Conservation (phyloP, 2,797 vertebrate species). For the Dipus sagitta region DNA sequence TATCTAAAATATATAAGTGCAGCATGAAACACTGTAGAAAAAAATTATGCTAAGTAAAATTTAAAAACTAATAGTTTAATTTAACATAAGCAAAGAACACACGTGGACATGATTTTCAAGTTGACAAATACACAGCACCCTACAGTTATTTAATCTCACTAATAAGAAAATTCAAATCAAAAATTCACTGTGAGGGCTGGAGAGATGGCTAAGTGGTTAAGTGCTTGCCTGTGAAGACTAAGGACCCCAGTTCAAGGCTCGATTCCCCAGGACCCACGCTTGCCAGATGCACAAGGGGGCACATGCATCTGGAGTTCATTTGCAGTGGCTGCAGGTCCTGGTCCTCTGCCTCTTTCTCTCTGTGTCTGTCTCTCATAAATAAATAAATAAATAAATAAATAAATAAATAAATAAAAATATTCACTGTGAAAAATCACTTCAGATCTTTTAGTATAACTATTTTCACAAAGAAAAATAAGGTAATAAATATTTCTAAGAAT, state of each 20-base stretch:
- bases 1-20: not conserved
- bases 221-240: too few species aligned
- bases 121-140: too few species aligned
- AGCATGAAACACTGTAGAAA: not conserved
- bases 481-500: not conserved
- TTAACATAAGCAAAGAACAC: not conserved
- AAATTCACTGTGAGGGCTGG: not conserved
- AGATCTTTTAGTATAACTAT: not conserved
- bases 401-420: not conserved
- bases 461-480: not conserved
- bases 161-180: not conserved
- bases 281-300: too few species aligned
- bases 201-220: too few species aligned
- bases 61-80: not conserved
- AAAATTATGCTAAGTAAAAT: not conserved
- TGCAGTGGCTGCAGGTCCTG: too few species aligned
- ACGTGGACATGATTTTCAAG: not conserved
- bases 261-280: too few species aligned
- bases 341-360: too few species aligned
- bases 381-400: too few species aligned
- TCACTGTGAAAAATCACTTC: not conserved
- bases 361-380: too few species aligned
- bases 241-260: too few species aligned
- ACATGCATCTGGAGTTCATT: too few species aligned
- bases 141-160: not conserved